Conservation (phyloP, 1,140 invertebrate species). For the Drosophila yakuba region DNA sequence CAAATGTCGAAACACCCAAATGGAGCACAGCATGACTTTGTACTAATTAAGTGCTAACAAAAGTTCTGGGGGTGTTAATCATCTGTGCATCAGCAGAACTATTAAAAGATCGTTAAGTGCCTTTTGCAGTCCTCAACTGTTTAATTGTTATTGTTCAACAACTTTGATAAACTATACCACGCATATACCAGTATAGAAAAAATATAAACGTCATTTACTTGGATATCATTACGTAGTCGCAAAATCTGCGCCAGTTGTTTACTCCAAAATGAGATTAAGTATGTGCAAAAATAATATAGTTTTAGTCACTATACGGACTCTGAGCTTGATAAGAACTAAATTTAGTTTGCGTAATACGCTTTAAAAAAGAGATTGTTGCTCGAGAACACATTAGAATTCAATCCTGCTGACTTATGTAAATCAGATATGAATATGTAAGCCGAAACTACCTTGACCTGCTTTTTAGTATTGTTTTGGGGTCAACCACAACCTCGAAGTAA, state of each 20-base stretch:
- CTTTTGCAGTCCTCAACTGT: not conserved
- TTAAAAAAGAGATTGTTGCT: not conserved
- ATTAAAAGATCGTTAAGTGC: constrained; percentile 14
- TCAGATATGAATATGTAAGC: not conserved
- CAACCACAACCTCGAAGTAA: constrained; percentile 5
- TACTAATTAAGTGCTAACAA: constrained; percentile 16
- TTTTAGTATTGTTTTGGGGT: constrained; percentile 13
- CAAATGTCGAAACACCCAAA: constrained; percentile 28
- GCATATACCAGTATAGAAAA: too few species aligned
- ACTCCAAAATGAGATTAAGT: constrained; percentile 17
- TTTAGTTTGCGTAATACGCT: not conserved
- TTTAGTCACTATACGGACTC: too few species aligned
- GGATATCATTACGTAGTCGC: not conserved
- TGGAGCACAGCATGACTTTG: constrained; percentile 11
- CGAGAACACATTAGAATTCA: not conserved
- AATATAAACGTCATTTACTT: too few species aligned
- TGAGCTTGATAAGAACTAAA: not conserved
- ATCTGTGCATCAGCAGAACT: not conserved
- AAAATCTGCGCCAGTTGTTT: constrained; percentile 14
- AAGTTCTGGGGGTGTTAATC: not conserved
- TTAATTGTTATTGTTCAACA: not conserved
- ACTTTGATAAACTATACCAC: too few species aligned
- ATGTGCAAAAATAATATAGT: constrained; percentile 9
- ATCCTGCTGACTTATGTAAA: not conserved
- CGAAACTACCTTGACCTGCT: constrained; percentile 33